Percentiles rank a stretch among this genome's conserved stretches.
These are phyloP conservation scores for Amphipyra tragopoginis DNA, from an alignment of 2,888 invertebrate genomes.

Conservation along the genomic window DNA sequence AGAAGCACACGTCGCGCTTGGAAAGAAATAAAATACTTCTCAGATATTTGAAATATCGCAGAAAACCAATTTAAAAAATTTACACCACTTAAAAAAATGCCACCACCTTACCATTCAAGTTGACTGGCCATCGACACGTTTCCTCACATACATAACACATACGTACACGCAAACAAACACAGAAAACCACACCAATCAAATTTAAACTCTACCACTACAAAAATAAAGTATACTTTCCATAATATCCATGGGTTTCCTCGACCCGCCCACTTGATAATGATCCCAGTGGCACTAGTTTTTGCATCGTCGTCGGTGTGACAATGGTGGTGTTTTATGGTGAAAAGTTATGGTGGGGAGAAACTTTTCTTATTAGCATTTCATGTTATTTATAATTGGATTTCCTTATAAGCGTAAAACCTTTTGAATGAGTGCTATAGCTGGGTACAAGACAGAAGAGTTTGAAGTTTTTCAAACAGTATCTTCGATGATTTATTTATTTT, in stretches of 20 bases:
- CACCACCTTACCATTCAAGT: background rate
- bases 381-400: conserved; percentile 8
- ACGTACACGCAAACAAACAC: conserved; percentile 5
- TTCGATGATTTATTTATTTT: too few relatives aligned
- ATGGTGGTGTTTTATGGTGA: conserved; percentile 42
- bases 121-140: conserved; percentile 18
- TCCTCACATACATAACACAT: conserved; percentile 10
- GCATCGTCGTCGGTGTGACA: conserved; percentile 29
- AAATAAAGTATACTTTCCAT: conserved; percentile 21
- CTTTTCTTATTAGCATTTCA: conserved; percentile 35
- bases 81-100: too few relatives aligned
- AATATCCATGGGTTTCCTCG: conserved; percentile 7
- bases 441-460: background rate
- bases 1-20: too few relatives aligned
- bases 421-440: background rate
- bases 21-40: too few relatives aligned
- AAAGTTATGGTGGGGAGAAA: conserved; percentile 26
- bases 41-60: too few relatives aligned
- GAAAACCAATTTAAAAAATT: too few relatives aligned
- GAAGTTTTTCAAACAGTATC: too few relatives aligned
- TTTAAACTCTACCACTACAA: background rate
- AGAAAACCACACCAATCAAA: background rate
- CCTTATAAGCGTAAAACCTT: conserved; percentile 1
- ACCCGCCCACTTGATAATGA: conserved; percentile 49
- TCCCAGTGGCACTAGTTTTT: conserved; percentile 36